phyloP scores from a whole-genome alignment of 2,888 invertebrate genomes.

The Ochlodes sylvanus region DNA sequence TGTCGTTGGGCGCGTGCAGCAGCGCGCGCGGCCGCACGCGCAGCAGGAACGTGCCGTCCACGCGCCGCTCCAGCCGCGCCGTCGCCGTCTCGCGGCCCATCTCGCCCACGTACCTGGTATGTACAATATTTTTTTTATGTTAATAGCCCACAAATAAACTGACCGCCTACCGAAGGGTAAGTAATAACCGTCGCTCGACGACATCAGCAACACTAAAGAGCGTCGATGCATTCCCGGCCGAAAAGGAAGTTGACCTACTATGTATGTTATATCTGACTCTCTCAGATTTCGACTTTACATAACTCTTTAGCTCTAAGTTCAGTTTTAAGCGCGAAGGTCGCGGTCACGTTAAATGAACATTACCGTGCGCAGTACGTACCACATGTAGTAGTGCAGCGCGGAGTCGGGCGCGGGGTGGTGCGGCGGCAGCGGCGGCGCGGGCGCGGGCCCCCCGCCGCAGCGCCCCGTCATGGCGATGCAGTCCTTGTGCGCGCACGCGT shows the following conservation, averaged over 20 bases:
- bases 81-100: slow-evolving; percentile 94
- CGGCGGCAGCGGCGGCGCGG: slow-evolving; percentile 85
- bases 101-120: slow-evolving; percentile 91
- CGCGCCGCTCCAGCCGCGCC: slow-evolving; percentile 89
- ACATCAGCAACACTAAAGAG: too few species aligned
- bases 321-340: too few species aligned
- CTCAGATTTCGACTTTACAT: too few species aligned
- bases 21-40: slow-evolving; percentile 88
- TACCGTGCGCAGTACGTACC: slow-evolving; percentile 61
- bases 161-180: too few species aligned
- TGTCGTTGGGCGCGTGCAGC: slow-evolving; percentile 74
- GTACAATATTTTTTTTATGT: too few species aligned
- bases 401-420: slow-evolving; percentile 80
- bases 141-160: too few species aligned
- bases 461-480: slow-evolving; percentile 93
- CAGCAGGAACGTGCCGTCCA: slow-evolving; percentile 94
- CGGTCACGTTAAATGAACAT: background rate
- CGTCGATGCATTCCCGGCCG: too few species aligned
- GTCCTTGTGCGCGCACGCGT: slow-evolving; percentile 93
- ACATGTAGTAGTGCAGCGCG: slow-evolving; percentile 84
- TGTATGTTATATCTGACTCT: too few species aligned
- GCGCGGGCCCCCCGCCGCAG: slow-evolving; percentile 87
- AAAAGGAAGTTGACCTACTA: too few species aligned
- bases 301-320: too few species aligned
- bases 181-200: too few species aligned